Percentiles rank a stretch among this genome's conserved stretches.
phyloP scores from a whole-genome alignment of 2,797 vertebrate species.

The Australoheros facetus region DNA sequence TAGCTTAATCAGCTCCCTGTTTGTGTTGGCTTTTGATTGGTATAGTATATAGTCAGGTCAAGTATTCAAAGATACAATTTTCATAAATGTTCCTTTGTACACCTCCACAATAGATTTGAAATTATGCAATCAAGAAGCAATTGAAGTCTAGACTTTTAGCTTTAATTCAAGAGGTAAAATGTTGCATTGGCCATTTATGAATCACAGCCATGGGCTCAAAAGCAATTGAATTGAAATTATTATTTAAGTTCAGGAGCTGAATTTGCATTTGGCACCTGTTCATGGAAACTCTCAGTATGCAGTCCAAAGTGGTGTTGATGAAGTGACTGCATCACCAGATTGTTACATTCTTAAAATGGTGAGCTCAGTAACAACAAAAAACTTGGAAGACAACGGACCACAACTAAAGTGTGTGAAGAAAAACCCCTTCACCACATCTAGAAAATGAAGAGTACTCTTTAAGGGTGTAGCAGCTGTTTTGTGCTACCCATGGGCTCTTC shows the following conservation, averaged over 20 bases:
- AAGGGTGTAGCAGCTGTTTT: not conserved
- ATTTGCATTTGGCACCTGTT: not conserved
- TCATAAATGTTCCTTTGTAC: not conserved
- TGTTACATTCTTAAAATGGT: not conserved
- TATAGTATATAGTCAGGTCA: conserved; percentile 10
- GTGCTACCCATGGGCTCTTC: too few relatives aligned
- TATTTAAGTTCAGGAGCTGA: not conserved
- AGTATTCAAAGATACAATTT: not conserved
- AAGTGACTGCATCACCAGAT: not conserved
- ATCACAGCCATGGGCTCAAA: not conserved
- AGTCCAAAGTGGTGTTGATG: not conserved
- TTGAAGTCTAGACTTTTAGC: not conserved
- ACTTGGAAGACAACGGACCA: too few relatives aligned
- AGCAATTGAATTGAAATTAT: not conserved
- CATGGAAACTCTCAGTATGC: not conserved
- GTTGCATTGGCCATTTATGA: not conserved
- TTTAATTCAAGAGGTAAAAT: not conserved
- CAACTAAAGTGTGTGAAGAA: not conserved
- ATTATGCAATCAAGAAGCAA: not conserved
- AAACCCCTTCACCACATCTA: not conserved
- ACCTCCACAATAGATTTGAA: not conserved
- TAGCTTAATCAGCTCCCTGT: conserved; percentile 28
- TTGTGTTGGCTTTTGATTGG: conserved; percentile 40
- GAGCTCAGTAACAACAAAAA: too few relatives aligned
- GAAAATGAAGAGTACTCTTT: not conserved